These are phyloP conservation scores for Drosophila arawakana DNA, from an alignment of 1,140 invertebrate species.

Conservation along the genomic window DNA sequence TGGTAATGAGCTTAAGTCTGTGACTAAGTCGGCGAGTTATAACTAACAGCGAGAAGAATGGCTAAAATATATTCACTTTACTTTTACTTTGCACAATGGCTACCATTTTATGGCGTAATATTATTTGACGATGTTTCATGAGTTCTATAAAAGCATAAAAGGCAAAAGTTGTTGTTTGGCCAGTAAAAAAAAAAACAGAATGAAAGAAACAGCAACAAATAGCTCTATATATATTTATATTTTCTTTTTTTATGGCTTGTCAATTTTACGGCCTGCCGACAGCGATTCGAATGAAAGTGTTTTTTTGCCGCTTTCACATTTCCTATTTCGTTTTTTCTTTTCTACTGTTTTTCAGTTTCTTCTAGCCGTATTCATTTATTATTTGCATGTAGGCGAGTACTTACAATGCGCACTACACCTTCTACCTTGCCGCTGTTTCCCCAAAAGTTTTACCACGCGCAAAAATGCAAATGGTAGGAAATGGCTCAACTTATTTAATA, in stretches of 20 bases:
- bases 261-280: constrained; percentile 52
- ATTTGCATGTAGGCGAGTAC: constrained; percentile 50
- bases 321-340: constrained; percentile 11
- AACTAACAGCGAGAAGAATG: constrained; percentile 36
- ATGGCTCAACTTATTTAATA: constrained; percentile 51
- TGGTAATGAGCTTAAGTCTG: constrained; percentile 26
- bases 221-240: constrained; percentile 11
- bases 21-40: constrained; percentile 5
- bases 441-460: constrained; percentile 38
- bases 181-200: not conserved
- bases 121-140: constrained; percentile 27
- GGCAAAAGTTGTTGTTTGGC: constrained; percentile 14
- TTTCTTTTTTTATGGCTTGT: constrained; percentile 40
- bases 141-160: constrained; percentile 17
- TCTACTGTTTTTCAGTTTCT: constrained; percentile 5
- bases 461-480: constrained; percentile 21
- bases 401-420: constrained; percentile 39
- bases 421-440: constrained; percentile 19
- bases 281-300: constrained; percentile 28
- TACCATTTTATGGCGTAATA: constrained; percentile 46
- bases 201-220: constrained; percentile 7
- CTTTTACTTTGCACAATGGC: constrained; percentile 30
- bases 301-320: constrained; percentile 31
- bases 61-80: constrained; percentile 28
- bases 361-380: constrained; percentile 51